These are phyloP conservation scores for Entomyzon cyanotis DNA, from an alignment of 2,113 vertebrate genomes.

Conservation along the genomic window DNA sequence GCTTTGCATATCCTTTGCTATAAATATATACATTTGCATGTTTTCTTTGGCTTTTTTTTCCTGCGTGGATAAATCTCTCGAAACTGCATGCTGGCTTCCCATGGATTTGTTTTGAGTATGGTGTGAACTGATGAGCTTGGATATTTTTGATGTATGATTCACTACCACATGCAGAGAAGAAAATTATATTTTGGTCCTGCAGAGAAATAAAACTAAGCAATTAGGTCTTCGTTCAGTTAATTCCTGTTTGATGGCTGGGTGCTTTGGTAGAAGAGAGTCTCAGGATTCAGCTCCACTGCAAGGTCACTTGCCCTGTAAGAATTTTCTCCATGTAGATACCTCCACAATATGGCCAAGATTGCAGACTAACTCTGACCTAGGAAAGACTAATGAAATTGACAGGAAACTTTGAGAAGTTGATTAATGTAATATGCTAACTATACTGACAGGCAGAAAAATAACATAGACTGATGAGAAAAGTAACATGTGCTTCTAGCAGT, in stretches of 20 bases:
- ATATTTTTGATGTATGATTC: constrained; percentile 70
- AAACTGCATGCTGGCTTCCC: constrained; percentile 24
- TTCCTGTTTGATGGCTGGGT: neutral
- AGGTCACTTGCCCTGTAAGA: neutral
- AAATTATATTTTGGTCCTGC: constrained; percentile 63
- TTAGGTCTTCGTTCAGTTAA: constrained; percentile 27
- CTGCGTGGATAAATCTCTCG: neutral
- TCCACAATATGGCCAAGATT: neutral
- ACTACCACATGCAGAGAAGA: constrained; percentile 58
- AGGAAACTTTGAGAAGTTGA: neutral
- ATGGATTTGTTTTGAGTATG: constrained; percentile 40
- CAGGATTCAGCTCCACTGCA: neutral
- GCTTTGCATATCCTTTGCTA: neutral
- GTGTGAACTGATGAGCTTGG: constrained; percentile 49
- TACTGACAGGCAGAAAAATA: neutral
- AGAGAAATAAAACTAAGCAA: constrained; percentile 49
- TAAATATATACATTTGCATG: neutral
- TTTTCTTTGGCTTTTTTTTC: neutral
- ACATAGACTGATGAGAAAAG: neutral
- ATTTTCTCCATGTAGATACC: neutral
- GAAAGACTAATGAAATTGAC: neutral
- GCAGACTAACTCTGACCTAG: neutral
- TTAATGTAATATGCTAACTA: neutral
- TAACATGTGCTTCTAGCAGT: neutral
- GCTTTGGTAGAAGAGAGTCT: neutral